A percentile compares a stretch with the other conserved stretches of the same genome.
Evolutionary conservation across 2,797 vertebrate species (phyloP).

Genomic region (Xenops minutus): DNA sequence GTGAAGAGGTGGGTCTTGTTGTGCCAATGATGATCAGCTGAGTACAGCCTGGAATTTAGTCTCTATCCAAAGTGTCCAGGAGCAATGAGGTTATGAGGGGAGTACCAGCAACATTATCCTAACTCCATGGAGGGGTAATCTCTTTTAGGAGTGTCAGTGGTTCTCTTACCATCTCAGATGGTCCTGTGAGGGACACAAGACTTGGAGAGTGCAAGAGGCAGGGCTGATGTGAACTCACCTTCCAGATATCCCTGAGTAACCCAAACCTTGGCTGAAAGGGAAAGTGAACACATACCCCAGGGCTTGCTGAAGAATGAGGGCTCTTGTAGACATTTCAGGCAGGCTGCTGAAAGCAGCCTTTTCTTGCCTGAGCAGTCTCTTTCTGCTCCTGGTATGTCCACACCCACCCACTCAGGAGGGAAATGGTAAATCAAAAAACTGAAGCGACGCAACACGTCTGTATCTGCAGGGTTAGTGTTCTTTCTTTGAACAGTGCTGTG

Average conservation of each 20-base stretch:
- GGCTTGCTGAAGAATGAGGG: background rate
- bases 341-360: background rate
- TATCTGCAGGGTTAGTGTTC: background rate
- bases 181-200: background rate
- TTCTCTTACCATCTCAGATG: background rate
- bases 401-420: background rate
- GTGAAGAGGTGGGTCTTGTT: background rate
- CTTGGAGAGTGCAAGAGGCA: background rate
- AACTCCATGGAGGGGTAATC: background rate
- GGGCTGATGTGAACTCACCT: background rate
- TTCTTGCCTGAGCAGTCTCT: background rate
- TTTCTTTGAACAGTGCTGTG: background rate
- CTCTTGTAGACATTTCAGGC: background rate
- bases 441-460: background rate
- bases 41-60: background rate
- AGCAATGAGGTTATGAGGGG: background rate
- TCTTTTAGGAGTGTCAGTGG: background rate
- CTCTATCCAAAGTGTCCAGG: background rate
- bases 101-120: background rate
- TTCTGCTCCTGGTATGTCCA: background rate
- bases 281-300: background rate
- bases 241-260: background rate
- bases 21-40: background rate
- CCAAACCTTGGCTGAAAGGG: background rate
- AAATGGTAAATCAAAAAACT: background rate